These are phyloP conservation scores for Brienomyrus brachyistius DNA, from an alignment of 2,113 vertebrate genomes.

Conservation along the genomic window DNA sequence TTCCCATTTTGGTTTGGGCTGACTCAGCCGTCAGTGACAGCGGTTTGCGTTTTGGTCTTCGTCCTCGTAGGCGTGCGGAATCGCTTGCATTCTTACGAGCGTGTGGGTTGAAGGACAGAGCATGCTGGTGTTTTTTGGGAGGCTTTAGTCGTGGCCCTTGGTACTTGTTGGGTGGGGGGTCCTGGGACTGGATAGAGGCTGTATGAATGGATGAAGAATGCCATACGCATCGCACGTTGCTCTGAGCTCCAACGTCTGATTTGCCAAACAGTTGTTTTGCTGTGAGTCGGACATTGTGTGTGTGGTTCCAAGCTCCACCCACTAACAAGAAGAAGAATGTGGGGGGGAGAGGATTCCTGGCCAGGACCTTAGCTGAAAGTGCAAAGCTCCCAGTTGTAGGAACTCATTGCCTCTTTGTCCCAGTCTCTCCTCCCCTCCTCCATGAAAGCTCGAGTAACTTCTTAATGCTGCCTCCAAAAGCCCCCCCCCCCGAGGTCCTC, in stretches of 20 bases:
- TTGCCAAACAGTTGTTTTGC: neutral
- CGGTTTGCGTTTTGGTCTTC: neutral
- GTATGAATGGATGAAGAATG: neutral
- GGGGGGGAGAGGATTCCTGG: neutral
- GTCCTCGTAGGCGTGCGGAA: neutral
- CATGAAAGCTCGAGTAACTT: neutral
- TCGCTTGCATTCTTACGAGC: neutral
- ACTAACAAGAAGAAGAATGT: neutral
- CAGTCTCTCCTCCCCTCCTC: neutral
- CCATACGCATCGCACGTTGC: neutral
- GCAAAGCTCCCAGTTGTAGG: neutral
- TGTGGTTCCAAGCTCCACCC: neutral
- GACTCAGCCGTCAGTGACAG: conserved; percentile 7
- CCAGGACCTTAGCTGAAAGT: neutral
- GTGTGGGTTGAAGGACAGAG: neutral
- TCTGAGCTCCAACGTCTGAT: neutral
- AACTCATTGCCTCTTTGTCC: neutral
- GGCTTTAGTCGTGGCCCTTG: neutral
- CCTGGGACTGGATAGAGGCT: neutral
- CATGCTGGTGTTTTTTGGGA: neutral
- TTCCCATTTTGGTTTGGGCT: neutral
- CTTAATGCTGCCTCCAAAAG: neutral
- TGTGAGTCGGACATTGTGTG: neutral
- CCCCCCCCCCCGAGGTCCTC: neutral
- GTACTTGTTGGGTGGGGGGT: neutral